Evolutionary conservation across 2,797 vertebrate species (phyloP).

Genomic region (Malurus splendens): DNA sequence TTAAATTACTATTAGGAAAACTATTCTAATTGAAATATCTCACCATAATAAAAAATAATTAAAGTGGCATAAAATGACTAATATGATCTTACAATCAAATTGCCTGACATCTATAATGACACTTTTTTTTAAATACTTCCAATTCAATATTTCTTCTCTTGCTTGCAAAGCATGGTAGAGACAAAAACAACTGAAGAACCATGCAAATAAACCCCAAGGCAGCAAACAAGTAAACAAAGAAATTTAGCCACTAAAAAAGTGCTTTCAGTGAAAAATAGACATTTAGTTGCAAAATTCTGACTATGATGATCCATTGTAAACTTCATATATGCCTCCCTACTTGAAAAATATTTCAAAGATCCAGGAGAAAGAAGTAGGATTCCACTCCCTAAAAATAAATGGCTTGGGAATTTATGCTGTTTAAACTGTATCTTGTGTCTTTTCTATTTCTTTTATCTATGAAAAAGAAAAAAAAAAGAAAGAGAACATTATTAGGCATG

Average conservation of each 20-base stretch:
- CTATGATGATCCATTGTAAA: neutral
- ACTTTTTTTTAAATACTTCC: constrained; percentile 9
- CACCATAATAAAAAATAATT: constrained; percentile 23
- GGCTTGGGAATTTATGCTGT: neutral
- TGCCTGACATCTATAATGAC: constrained; percentile 17
- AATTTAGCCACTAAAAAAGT: neutral
- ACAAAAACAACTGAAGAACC: neutral
- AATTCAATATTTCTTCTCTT: neutral
- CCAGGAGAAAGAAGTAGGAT: neutral
- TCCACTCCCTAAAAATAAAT: neutral
- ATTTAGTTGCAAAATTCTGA: neutral
- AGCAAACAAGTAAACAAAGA: neutral
- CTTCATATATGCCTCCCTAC: neutral
- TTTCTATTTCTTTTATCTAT: neutral
- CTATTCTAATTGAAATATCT: constrained; percentile 27
- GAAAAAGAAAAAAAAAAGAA: neutral
- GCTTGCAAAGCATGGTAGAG: neutral
- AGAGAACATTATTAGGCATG: neutral
- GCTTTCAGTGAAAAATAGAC: neutral
- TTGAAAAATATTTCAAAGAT: neutral
- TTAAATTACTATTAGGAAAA: constrained; percentile 7
- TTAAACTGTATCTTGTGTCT: neutral
- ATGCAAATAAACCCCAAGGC: neutral
- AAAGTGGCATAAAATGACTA: constrained; percentile 31
- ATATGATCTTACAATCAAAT: constrained; percentile 56